Percentiles rank a stretch among this genome's conserved stretches.
Conservation (phyloP, 2,797 vertebrate species). For the Phoxinus dragarum region DNA sequence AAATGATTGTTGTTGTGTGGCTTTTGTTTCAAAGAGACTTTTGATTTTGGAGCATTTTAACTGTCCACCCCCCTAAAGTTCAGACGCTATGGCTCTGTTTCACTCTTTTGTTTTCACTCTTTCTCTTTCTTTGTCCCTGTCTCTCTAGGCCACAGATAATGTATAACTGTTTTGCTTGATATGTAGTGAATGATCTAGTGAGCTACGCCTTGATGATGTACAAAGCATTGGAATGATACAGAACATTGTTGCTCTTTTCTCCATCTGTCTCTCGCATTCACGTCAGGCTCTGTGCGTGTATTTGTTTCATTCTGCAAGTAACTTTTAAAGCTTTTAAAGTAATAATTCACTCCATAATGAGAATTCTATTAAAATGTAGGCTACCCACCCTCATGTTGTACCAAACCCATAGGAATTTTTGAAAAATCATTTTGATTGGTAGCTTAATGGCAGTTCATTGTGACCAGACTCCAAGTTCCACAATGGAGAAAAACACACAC, state of each 20-base stretch:
- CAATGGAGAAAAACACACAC: neutral
- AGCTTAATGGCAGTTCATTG: neutral
- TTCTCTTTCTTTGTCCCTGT: slow-evolving; percentile 10
- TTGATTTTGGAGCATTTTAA: slow-evolving; percentile 43
- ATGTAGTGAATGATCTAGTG: neutral
- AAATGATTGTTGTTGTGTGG: slow-evolving; percentile 51
- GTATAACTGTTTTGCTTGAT: slow-evolving; percentile 32
- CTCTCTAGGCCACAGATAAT: slow-evolving; percentile 9
- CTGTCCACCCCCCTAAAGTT: slow-evolving; percentile 33
- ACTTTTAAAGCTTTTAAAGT: neutral
- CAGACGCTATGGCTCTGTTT: neutral
- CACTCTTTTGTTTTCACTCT: slow-evolving; percentile 11
- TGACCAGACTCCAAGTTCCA: slow-evolving; percentile 13
- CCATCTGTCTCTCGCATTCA: neutral
- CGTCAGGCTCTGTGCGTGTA: neutral
- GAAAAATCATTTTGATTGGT: neutral
- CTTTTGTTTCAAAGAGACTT: slow-evolving; percentile 50
- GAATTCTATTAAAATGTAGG: neutral
- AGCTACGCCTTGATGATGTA: slow-evolving; percentile 30
- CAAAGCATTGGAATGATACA: slow-evolving; percentile 12
- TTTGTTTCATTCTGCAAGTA: neutral
- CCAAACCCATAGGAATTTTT: neutral
- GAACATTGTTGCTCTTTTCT: slow-evolving; percentile 3
- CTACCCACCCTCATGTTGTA: slow-evolving; percentile 2
- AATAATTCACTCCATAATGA: neutral